Percentiles rank a stretch among this genome's conserved stretches.
Conservation (phyloP, 2,113 vertebrate genomes). For the Dasyurus viverrinus region DNA sequence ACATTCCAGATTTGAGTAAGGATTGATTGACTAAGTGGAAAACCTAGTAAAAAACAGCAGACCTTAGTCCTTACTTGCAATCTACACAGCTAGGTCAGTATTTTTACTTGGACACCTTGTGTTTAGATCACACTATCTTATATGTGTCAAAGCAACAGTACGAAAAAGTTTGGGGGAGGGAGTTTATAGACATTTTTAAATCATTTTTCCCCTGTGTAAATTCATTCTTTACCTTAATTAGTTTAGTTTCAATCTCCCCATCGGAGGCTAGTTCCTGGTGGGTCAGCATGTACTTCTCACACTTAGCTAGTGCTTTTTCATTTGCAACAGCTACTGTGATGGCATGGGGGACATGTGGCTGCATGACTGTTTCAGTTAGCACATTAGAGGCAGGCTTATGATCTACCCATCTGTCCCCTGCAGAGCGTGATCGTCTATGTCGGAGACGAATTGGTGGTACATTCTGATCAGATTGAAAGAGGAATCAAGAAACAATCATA, state of each 20-base stretch:
- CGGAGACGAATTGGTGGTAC: conserved; percentile 84
- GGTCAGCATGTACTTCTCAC: conserved; percentile 97
- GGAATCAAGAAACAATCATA: conserved; percentile 78
- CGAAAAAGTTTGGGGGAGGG: background rate
- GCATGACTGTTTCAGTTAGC: conserved; percentile 94
- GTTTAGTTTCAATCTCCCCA: conserved; percentile 95
- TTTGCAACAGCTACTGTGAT: conserved; percentile 92
- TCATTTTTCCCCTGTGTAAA: conserved; percentile 34
- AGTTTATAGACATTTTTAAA: background rate
- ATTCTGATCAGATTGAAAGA: conserved; percentile 85
- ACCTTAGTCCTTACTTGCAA: background rate
- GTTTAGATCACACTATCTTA: conserved; percentile 7
- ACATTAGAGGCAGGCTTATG: conserved; percentile 92
- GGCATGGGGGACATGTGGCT: conserved; percentile 92
- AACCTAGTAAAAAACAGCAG: background rate
- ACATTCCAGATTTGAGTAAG: background rate
- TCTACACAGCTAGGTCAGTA: background rate
- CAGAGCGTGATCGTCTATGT: conserved; percentile 92
- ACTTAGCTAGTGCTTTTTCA: conserved; percentile 93
- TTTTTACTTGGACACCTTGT: conserved; percentile 9
- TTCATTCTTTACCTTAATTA: conserved; percentile 92
- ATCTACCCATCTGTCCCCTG: conserved; percentile 96
- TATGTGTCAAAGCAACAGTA: background rate
- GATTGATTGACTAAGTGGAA: background rate
- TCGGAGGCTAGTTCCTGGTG: conserved; percentile 98